Conservation (phyloP, 2,888 invertebrate species). For the Flexamia atlantica region DNA sequence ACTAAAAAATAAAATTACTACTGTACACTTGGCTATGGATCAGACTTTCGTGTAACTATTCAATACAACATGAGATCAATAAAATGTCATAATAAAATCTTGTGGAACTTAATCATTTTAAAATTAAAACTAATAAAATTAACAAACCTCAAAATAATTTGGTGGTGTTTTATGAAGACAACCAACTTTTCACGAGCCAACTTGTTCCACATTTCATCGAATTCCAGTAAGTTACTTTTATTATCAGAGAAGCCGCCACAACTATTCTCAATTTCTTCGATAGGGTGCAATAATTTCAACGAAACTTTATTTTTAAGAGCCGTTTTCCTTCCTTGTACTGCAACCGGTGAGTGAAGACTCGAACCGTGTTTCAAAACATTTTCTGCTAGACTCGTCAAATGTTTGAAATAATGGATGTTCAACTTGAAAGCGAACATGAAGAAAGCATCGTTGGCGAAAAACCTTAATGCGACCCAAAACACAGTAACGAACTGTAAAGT, state of each 20-base stretch:
- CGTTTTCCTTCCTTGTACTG: neutral
- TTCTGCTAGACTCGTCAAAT: neutral
- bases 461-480: conserved; percentile 34
- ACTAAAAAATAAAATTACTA: too few relatives aligned
- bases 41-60: too few relatives aligned
- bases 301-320: neutral
- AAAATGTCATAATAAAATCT: too few relatives aligned
- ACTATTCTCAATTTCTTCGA: neutral
- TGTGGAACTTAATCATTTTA: too few relatives aligned
- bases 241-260: neutral
- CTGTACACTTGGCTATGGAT: too few relatives aligned
- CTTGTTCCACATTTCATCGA: neutral
- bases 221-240: neutral
- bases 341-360: neutral
- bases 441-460: conserved; percentile 37
- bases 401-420: conserved; percentile 29
- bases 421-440: conserved; percentile 1
- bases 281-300: neutral
- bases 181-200: neutral
- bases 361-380: neutral
- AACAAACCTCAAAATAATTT: conserved; percentile 22
- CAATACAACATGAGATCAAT: too few relatives aligned
- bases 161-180: conserved; percentile 24
- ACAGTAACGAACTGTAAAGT: conserved; percentile 21
- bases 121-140: neutral